Base-by-base conservation (phyloP, 2,113 vertebrate genomes). In the Dasypus novemcinctus region DNA sequence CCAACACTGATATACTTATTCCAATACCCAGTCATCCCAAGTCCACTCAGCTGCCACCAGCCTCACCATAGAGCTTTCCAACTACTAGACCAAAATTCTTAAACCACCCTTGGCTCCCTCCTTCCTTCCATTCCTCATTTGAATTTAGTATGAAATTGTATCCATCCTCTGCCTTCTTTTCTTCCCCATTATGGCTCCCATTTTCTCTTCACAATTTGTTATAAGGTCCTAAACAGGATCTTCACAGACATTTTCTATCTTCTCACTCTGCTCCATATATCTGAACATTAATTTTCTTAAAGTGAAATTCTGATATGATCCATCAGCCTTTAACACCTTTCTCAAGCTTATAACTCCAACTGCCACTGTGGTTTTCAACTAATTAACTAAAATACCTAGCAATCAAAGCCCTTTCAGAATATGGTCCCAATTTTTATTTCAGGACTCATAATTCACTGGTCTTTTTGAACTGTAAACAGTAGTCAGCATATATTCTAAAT, bases 251-350 rank as follows among this genome's bases (percentile, higher is more conserved):
- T 59, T 83, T 64, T 33, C 79, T 72, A 18, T 82, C 21, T 20
- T 71, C 29, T 36, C 41, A 84, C 2, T 75, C 38, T 9, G 59
- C 66, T 25, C 33, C 23, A 61, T 90, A 49, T 69, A 29, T 46
- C 49, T 74, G 21, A 5, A 82, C 43, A 72, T 80, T 57, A 29
- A 87, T 95, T 72, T 91, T 83, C 46, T 43, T 87, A 36, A 91
- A 54, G 43, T 90, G 18, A 87, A 95, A 83, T 29, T 46, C 29
- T 79, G 41, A 87, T 69, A 95, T 23, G 29, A 8, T 83, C n/a
- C 72, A 33, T 94, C 92, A 83, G 75, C 17, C 68, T 46, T 74
- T 90, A 83, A 94, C 82, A 41, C 17, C 38, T 79, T 74, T 89
- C 33, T 92, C 33, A 78, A 29, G 1, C 1, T 82, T 78, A 92